These are phyloP conservation scores for Caenorhabditis sp. DNA, from an alignment of 2,888 invertebrate genomes.

Conservation along the genomic window DNA sequence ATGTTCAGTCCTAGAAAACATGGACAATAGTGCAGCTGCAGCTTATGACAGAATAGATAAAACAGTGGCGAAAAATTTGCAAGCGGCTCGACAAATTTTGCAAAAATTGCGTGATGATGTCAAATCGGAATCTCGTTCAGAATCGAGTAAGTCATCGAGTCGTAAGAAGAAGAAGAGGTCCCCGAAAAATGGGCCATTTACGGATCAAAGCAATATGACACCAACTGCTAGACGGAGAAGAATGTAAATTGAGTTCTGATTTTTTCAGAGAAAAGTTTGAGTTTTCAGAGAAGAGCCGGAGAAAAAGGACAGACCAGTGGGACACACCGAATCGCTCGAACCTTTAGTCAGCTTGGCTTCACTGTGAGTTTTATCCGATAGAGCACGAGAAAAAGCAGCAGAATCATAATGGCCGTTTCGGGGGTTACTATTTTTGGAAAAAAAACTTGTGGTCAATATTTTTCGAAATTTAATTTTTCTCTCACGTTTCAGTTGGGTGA, in stretches of 20 bases:
- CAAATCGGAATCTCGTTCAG: not conserved
- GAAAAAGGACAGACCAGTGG: not conserved
- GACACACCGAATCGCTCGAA: not conserved
- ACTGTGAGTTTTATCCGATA: not conserved
- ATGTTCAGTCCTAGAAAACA: conserved; percentile 7
- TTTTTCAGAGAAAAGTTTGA: not conserved
- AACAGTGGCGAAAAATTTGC: conserved; percentile 10
- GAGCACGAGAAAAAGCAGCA: no score
- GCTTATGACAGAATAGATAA: conserved; percentile 23
- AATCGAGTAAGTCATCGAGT: no score
- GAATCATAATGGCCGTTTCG: no score
- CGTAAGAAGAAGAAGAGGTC: not conserved
- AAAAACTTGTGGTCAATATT: no score
- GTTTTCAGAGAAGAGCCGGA: not conserved
- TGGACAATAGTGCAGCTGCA: conserved; percentile 21
- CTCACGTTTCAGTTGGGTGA: no score
- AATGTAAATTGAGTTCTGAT: not conserved
- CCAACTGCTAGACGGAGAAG: not conserved
- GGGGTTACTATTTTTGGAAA: no score
- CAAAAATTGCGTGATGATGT: not conserved
- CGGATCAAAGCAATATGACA: not conserved
- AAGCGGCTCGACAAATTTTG: conserved; percentile 15
- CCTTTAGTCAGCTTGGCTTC: not conserved
- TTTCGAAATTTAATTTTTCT: no score
- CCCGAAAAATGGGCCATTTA: no score